Evolutionary conservation across 2,113 vertebrate genomes (phyloP).

Genomic region (Sclerurus mexicanus): DNA sequence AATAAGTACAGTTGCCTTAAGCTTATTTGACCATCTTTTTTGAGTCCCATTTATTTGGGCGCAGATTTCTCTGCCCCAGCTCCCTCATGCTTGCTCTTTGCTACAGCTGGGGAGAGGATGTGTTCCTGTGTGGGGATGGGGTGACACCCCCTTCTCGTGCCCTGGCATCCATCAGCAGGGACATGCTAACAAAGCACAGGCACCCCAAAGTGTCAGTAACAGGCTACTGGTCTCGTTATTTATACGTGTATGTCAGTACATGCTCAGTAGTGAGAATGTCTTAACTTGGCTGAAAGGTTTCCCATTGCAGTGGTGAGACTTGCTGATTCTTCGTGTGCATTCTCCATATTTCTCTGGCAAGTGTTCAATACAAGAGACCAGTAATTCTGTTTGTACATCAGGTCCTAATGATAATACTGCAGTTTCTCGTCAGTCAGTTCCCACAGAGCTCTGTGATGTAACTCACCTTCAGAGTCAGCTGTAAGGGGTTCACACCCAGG

Average conservation of each 20-base stretch:
- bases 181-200: neutral
- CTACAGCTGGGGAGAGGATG: neutral
- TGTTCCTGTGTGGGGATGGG: accelerated
- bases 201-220: neutral
- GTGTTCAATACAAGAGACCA: accelerated
- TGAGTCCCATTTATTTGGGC: neutral
- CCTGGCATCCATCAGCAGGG: neutral
- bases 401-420: neutral
- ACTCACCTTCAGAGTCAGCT: neutral
- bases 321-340: accelerated
- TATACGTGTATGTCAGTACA: neutral
- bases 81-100: neutral
- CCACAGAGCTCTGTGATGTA: neutral
- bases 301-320: neutral
- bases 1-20: neutral
- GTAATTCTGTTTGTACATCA: neutral
- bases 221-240: neutral
- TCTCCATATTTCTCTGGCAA: neutral
- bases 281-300: neutral
- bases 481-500: neutral
- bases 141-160: accelerated
- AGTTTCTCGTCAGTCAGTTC: neutral
- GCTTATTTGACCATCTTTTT: neutral
- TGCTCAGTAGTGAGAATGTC: neutral
- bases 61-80: neutral